Conservation (phyloP, 2,797 vertebrate genomes). For the Cetoscarus ocellatus region DNA sequence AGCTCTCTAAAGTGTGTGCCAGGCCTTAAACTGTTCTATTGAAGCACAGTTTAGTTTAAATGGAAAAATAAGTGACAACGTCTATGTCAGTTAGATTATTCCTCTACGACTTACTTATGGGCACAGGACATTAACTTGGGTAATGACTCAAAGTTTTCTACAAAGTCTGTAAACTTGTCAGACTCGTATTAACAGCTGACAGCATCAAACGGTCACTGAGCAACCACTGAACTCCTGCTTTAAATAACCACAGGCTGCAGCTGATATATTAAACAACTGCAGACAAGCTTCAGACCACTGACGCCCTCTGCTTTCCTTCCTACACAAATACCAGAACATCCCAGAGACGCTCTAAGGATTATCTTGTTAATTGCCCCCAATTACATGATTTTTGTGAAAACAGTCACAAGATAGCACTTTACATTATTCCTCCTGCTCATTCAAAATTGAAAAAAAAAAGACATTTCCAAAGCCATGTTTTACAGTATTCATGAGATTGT, state of each 20-base stretch:
- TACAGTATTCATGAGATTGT: constrained; percentile 75
- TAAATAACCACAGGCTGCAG: constrained; percentile 27
- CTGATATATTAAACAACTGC: constrained; percentile 14
- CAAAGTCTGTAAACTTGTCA: constrained; percentile 34
- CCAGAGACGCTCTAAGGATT: constrained; percentile 7
- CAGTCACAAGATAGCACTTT: constrained; percentile 35
- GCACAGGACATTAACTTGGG: constrained; percentile 34
- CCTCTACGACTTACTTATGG: constrained; percentile 27
- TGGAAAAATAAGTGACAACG: too few species aligned
- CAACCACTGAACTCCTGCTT: constrained; percentile 17
- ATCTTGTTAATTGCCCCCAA: constrained; percentile 48
- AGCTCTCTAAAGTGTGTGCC: too few species aligned
- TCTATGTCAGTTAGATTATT: constrained; percentile 24
- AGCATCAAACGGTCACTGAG: constrained; percentile 19
- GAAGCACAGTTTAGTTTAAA: background rate
- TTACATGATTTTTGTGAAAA: constrained; percentile 53
- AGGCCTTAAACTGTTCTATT: background rate
- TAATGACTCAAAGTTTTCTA: constrained; percentile 40
- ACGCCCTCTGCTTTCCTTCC: constrained; percentile 15
- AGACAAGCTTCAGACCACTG: background rate
- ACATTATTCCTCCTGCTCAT: constrained; percentile 41
- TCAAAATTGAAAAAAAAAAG: constrained; percentile 40
- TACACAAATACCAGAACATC: constrained; percentile 19
- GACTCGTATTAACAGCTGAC: constrained; percentile 31
- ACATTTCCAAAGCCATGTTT: constrained; percentile 62